Base-by-base conservation (phyloP, 2,888 invertebrate genomes). In the Ashinkailepas kermadecensis region DNA sequence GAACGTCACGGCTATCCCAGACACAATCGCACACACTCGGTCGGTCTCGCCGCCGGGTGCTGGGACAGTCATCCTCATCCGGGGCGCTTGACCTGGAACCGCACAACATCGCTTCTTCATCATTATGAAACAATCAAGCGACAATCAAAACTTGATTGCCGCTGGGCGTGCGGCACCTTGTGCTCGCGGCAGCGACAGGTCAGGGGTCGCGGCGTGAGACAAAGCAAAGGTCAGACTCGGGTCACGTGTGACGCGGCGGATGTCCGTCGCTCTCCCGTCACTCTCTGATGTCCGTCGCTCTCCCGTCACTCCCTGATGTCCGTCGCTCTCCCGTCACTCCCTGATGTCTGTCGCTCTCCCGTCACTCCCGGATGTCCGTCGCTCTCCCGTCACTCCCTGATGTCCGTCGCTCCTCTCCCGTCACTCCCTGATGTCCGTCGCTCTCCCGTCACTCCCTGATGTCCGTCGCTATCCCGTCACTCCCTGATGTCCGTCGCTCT, bases 41-140 rank as follows among this genome's bases (percentile, higher is more conserved):
- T 56, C 39, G 4, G 39, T 39, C 54, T 23, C 21, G 21, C 10
- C 54, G 56, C 9, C 39, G 1, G 39, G 39, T 39, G 39, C 39
- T 39, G 39, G 39, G 39, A 39, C 39, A 39, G 39, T 39, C 39
- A 39, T 39, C 39, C 39, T 39, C 39, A 39, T 39, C 39, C 39
- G 54, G 3, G 74, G 21, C 56, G 74, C 12, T 12, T 65, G 65
- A 65, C 65, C 65, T 59, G 59, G 7, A n/a, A 23, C 65, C 18
- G 65, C 11, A 13, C 70, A 8, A 54, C 25, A n/a, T 6, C 54
- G 74, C 74, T 56, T 10, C 54, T 74, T 74, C 54, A 56, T 74
- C 74, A 74, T 74, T 74, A 74, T 74, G 74, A 12, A 54, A 74
- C 56, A 74, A 74, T 74, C 59, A 59, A 1, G 59, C 15, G 39